Evolutionary conservation across 2,797 vertebrate species (phyloP).

Genomic region (Neostethus bicornis): DNA sequence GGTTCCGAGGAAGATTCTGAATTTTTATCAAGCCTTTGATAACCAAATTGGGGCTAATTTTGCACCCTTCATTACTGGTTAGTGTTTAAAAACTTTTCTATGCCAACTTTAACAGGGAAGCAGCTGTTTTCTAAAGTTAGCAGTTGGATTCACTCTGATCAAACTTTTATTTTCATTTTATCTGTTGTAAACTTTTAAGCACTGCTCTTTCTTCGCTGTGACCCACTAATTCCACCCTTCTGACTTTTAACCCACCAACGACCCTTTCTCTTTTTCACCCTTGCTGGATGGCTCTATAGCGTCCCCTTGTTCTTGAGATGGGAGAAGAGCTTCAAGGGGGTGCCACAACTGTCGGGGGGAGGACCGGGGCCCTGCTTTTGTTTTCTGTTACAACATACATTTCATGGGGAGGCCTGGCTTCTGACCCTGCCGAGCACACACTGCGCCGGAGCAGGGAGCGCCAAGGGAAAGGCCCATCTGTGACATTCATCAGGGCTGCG

Average conservation of each 20-base stretch:
- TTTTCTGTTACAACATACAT: conserved; percentile 78
- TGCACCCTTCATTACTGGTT: too few relatives aligned
- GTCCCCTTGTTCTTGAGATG: conserved; percentile 43
- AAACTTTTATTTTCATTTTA: conserved; percentile 35
- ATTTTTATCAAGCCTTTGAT: too few relatives aligned
- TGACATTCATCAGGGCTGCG: conserved; percentile 80
- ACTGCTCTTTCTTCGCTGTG: conserved; percentile 16
- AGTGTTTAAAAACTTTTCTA: too few relatives aligned
- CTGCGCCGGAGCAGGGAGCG: conserved; percentile 67
- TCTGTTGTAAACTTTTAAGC: conserved; percentile 37
- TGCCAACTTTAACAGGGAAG: too few relatives aligned
- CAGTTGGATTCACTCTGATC: conserved; percentile 41
- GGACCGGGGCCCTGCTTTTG: conserved; percentile 74
- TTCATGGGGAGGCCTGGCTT: conserved; percentile 76
- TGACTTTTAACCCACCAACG: conserved; percentile 52
- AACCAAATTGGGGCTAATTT: too few relatives aligned
- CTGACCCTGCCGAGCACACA: conserved; percentile 73
- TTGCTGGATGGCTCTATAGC: conserved; percentile 12
- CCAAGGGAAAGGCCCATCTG: conserved; percentile 81
- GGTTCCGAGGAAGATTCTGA: too few relatives aligned
- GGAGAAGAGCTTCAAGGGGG: conserved; percentile 44
- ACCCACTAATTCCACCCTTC: conserved; percentile 19
- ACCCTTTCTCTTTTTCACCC: conserved; percentile 21
- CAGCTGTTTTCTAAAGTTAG: conserved; percentile 34
- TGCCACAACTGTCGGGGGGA: conserved; percentile 49